Evolutionary conservation across 2,888 invertebrate genomes (phyloP).

Genomic region (Pristionchus mayeri): DNA sequence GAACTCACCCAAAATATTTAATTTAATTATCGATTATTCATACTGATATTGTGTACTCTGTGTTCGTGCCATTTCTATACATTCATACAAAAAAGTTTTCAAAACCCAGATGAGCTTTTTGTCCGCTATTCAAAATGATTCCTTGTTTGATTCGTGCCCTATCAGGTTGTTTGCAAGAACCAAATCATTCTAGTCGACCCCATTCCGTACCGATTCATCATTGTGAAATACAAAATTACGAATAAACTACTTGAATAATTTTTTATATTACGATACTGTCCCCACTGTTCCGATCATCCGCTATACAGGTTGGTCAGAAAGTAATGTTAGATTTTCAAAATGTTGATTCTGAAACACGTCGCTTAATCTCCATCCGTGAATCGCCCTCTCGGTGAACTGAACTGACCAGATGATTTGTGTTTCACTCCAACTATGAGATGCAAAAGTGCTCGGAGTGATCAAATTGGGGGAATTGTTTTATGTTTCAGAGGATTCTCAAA

Average conservation of each 20-base stretch:
- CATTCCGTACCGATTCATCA: not conserved
- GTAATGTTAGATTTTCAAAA: too few species aligned
- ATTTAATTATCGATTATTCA: not conserved
- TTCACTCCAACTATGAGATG: too few species aligned
- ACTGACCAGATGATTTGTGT: too few species aligned
- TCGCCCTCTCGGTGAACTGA: too few species aligned
- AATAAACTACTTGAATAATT: not conserved
- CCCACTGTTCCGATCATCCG: too few species aligned
- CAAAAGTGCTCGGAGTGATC: too few species aligned
- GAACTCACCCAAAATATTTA: not conserved
- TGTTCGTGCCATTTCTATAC: slow-evolving; percentile 2
- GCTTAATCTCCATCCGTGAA: too few species aligned
- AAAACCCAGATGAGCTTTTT: not conserved
- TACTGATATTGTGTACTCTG: not conserved
- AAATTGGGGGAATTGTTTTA: too few species aligned
- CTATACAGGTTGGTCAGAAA: too few species aligned
- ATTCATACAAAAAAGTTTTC: slow-evolving; percentile 17
- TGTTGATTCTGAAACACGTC: too few species aligned
- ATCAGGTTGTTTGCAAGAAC: slow-evolving; percentile 24
- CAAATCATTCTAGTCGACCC: slow-evolving; percentile 13
- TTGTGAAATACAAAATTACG: not conserved
- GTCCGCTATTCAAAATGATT: not conserved
- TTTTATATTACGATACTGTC: too few species aligned
- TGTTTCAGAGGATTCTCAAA: too few species aligned
- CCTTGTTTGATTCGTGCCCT: not conserved